phyloP scores from a whole-genome alignment of 2,797 vertebrate genomes.

The Sebastes taczanowskii region DNA sequence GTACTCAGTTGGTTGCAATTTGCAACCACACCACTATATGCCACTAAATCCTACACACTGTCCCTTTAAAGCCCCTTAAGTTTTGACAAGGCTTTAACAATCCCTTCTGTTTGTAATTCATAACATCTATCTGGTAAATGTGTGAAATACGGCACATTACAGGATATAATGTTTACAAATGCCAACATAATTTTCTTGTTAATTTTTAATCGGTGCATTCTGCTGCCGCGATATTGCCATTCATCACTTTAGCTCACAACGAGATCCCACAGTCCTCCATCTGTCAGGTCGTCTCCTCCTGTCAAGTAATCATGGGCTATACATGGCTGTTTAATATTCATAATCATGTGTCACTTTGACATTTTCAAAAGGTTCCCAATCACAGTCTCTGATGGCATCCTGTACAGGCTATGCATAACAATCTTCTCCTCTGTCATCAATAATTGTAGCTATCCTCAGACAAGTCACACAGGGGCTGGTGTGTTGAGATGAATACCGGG shows the following conservation, averaged over 20 bases:
- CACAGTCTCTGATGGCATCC: conserved; percentile 79
- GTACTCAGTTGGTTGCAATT: too few species aligned
- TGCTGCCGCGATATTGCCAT: neutral
- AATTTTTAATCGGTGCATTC: conserved; percentile 27
- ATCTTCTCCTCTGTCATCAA: conserved; percentile 79
- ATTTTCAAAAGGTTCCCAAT: conserved; percentile 86
- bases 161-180: conserved; percentile 37
- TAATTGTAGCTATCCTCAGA: conserved; percentile 72
- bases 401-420: conserved; percentile 81
- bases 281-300: conserved; percentile 64
- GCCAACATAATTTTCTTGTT: conserved; percentile 11
- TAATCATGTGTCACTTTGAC: conserved; percentile 85
- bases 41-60: too few species aligned
- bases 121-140: neutral
- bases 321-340: conserved; percentile 83
- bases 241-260: conserved; percentile 25
- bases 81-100: conserved; percentile 14
- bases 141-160: conserved; percentile 11
- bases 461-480: conserved; percentile 56
- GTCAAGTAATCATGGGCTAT: conserved; percentile 78
- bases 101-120: neutral
- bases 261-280: conserved; percentile 46
- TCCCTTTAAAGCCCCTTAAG: neutral
- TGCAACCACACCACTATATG: too few species aligned
- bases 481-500: conserved; percentile 57